A percentile compares a stretch with the other conserved stretches of the same genome.
Evolutionary conservation across 1,140 invertebrate genomes (phyloP).

Genomic region (Drosophila lacteicornis): DNA sequence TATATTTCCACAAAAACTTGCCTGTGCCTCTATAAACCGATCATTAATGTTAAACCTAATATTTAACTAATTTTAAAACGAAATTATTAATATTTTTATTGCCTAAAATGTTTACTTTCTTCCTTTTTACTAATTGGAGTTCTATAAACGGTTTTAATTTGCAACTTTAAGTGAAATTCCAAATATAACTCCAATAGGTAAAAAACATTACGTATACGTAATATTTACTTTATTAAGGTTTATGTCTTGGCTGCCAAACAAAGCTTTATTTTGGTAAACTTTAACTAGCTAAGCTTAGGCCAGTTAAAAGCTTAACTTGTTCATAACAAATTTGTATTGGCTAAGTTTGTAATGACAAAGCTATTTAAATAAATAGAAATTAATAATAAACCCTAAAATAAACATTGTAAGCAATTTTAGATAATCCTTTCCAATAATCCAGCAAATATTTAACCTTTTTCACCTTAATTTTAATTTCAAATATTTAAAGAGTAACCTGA

Average conservation of each 20-base stretch:
- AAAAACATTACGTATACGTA: conserved; percentile 27
- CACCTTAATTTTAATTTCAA: background rate
- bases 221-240: conserved; percentile 3
- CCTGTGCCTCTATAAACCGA: too few relatives aligned
- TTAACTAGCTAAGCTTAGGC: background rate
- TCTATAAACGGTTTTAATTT: too few relatives aligned
- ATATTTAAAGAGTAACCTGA: background rate
- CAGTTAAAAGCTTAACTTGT: background rate
- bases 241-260: background rate
- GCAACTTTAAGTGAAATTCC: background rate
- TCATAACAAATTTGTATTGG: background rate
- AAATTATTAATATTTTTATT: too few relatives aligned
- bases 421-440: too few relatives aligned
- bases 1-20: too few relatives aligned
- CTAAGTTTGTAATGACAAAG: background rate
- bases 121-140: too few relatives aligned
- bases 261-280: background rate
- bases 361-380: conserved; percentile 4
- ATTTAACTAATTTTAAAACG: too few relatives aligned
- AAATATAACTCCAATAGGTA: background rate
- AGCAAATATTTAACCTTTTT: too few relatives aligned
- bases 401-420: too few relatives aligned
- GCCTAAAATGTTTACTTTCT: too few relatives aligned
- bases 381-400: background rate
- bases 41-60: too few relatives aligned